These are phyloP conservation scores for Xestoiulus laeticollis DNA, from an alignment of 2,888 invertebrate genomes.

Conservation along the genomic window DNA sequence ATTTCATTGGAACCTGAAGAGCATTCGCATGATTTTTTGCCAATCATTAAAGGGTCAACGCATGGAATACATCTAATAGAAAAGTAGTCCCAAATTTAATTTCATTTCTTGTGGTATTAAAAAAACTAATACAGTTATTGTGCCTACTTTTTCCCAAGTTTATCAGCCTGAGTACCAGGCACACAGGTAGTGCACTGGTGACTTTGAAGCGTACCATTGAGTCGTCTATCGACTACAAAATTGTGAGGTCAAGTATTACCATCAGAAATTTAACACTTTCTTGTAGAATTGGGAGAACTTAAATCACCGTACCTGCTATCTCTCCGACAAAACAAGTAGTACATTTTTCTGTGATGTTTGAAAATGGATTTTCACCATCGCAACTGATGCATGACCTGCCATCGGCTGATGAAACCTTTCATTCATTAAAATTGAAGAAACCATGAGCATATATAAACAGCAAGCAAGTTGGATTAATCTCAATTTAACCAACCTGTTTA, in stretches of 20 bases:
- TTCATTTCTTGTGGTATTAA: not conserved
- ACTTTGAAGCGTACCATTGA: slow-evolving; percentile 13
- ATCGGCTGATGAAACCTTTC: slow-evolving; percentile 46
- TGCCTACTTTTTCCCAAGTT: not conserved
- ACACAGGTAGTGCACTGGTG: slow-evolving; percentile 43
- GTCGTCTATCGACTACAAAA: slow-evolving; percentile 50
- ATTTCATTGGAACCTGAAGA: not conserved
- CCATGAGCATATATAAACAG: slow-evolving; percentile 1
- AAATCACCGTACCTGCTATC: not conserved
- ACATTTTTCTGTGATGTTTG: slow-evolving; percentile 30
- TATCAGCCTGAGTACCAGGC: slow-evolving; percentile 46
- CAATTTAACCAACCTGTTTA: slow-evolving; percentile 23
- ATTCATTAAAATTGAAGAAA: not conserved
- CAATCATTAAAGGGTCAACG: slow-evolving; percentile 44
- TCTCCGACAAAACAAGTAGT: not conserved
- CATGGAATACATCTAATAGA: slow-evolving; percentile 50
- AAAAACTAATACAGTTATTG: not conserved
- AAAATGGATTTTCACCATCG: slow-evolving; percentile 39
- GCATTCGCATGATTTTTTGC: slow-evolving; percentile 49
- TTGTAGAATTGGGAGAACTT: not conserved
- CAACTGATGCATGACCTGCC: slow-evolving; percentile 49
- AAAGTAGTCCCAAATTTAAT: not conserved
- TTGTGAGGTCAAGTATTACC: too few species aligned
- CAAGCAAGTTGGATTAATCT: not conserved
- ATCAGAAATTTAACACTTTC: not conserved